Evolutionary conservation across 2,797 vertebrate species (phyloP).

Genomic region (Chrysocyon brachyurus): DNA sequence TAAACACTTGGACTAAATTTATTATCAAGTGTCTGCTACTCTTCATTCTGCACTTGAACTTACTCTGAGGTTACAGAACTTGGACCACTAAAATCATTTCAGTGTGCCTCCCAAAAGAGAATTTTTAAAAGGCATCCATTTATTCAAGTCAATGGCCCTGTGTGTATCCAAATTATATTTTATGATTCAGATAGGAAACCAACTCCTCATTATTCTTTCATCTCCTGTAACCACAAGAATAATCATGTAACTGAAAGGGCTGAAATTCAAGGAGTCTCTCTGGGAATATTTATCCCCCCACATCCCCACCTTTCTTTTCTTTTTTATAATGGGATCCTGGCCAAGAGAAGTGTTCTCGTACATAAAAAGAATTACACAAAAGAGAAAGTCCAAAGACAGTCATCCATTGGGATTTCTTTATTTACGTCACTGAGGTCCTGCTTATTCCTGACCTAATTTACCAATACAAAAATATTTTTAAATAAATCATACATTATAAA

Average conservation of each 20-base stretch:
- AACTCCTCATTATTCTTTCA: slow-evolving; percentile 64
- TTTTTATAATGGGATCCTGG: slow-evolving; percentile 59
- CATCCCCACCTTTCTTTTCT: neutral
- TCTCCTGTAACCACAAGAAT: slow-evolving; percentile 62
- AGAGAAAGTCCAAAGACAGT: slow-evolving; percentile 72
- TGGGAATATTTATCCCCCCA: slow-evolving; percentile 39
- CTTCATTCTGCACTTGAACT: neutral
- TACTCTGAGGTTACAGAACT: neutral
- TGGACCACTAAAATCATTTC: slow-evolving; percentile 19
- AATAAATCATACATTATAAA: slow-evolving; percentile 56
- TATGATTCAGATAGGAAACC: slow-evolving; percentile 69
- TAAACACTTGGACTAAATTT: neutral
- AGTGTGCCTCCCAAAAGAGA: neutral
- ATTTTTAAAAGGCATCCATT: slow-evolving; percentile 22
- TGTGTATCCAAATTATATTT: neutral
- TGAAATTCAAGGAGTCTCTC: slow-evolving; percentile 64
- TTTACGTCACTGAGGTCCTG: slow-evolving; percentile 57
- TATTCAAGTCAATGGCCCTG: neutral
- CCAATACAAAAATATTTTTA: slow-evolving; percentile 67
- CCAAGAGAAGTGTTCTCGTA: slow-evolving; percentile 62
- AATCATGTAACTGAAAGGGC: slow-evolving; percentile 63
- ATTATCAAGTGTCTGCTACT: neutral
- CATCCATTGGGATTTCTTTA: slow-evolving; percentile 64
- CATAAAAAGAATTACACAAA: slow-evolving; percentile 74
- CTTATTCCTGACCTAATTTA: slow-evolving; percentile 72